Evolutionary conservation across 2,888 invertebrate genomes (phyloP).

Genomic region (Congeria kusceri): DNA sequence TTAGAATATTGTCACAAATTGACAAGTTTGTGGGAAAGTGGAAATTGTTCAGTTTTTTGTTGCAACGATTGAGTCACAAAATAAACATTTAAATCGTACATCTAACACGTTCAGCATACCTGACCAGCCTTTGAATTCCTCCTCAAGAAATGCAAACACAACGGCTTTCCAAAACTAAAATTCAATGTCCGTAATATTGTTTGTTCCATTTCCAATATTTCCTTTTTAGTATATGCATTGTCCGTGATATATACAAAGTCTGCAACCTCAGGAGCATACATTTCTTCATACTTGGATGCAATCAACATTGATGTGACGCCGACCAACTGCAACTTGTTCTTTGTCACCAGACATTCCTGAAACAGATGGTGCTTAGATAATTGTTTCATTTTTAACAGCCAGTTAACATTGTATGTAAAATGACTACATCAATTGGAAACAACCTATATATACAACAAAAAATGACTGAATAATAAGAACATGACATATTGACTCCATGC

Average conservation of each 20-base stretch:
- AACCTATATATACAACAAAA: too few relatives aligned
- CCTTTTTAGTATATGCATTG: conserved; percentile 91
- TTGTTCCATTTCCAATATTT: conserved; percentile 93
- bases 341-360: conserved; percentile 87
- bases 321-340: conserved; percentile 93
- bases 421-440: too few relatives aligned
- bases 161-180: conserved; percentile 93
- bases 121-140: conserved; percentile 87
- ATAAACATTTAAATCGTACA: too few relatives aligned
- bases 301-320: conserved; percentile 95
- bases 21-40: too few relatives aligned
- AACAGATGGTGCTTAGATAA: too few relatives aligned
- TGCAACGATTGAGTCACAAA: too few relatives aligned
- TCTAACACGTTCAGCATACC: conserved; percentile 86
- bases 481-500: too few relatives aligned
- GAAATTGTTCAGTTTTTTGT: too few relatives aligned
- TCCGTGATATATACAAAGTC: conserved; percentile 97
- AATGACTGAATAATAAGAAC: too few relatives aligned
- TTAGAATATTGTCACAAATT: too few relatives aligned
- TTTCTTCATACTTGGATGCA: conserved; percentile 98
- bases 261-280: conserved; percentile 93
- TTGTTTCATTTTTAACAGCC: too few relatives aligned
- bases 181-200: conserved; percentile 91
- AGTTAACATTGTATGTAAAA: too few relatives aligned
- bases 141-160: conserved; percentile 95